A percentile compares a stretch with the other conserved stretches of the same genome.
Evolutionary conservation across 2,888 invertebrate genomes (phyloP).

Genomic region (Yponomeuta cagnagella): DNA sequence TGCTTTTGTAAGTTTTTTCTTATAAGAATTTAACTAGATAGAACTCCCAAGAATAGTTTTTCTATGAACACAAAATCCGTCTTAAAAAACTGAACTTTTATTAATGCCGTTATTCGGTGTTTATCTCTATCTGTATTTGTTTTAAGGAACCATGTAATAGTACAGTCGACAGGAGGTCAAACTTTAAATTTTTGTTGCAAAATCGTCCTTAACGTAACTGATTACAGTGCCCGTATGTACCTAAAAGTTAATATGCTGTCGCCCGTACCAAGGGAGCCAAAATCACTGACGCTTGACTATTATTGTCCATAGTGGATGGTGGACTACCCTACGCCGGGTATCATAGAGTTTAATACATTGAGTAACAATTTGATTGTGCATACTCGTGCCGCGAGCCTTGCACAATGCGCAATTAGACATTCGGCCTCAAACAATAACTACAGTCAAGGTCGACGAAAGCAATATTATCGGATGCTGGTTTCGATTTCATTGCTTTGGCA

Average conservation of each 20-base stretch:
- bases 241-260: not conserved
- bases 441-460: slow-evolving; percentile 55
- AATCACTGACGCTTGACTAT: not conserved
- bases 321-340: not conserved
- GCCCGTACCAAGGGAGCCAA: not conserved
- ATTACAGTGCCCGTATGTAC: not conserved
- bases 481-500: slow-evolving; percentile 33
- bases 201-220: no score
- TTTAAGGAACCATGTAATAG: no score
- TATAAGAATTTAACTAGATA: not conserved
- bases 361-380: slow-evolving; percentile 49
- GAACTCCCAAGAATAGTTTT: not conserved
- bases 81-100: no score
- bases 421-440: slow-evolving; percentile 40
- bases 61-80: no score
- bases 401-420: slow-evolving; percentile 48
- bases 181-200: not conserved
- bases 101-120: no score
- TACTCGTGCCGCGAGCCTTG: slow-evolving; percentile 29
- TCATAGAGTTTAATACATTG: slow-evolving; percentile 29
- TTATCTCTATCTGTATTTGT: no score
- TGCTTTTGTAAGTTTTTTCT: not conserved
- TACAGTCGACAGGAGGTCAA: no score
- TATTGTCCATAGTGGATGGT: not conserved
- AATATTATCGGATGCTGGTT: slow-evolving; percentile 25